Conservation (phyloP, 1,140 invertebrate species). For the Brachionus calyciflorus region DNA sequence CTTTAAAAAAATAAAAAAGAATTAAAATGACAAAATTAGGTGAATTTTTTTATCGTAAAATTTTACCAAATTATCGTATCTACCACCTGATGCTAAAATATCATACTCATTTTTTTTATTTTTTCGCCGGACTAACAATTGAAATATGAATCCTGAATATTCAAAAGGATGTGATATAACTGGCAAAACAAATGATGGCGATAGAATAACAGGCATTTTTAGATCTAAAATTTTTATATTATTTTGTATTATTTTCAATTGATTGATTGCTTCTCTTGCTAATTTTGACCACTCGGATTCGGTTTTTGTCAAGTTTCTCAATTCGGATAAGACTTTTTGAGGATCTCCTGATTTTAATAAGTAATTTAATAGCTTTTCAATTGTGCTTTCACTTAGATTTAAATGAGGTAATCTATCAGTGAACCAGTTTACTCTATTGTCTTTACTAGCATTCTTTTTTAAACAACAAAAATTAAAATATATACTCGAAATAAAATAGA, state of each 20-base stretch:
- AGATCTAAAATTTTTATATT: background rate
- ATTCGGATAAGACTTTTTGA: background rate
- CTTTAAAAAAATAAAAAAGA: background rate
- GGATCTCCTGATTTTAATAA: constrained; percentile 24
- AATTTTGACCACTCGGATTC: background rate
- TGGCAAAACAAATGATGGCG: constrained; percentile 26
- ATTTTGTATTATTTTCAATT: constrained; percentile 30
- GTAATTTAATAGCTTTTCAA: constrained; percentile 34
- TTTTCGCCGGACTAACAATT: constrained; percentile 5
- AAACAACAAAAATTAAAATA: too few species aligned
- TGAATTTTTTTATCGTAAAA: background rate
- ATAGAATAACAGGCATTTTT: constrained; percentile 4
- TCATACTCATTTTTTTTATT: constrained; percentile 37
- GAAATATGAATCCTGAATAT: constrained; percentile 39
- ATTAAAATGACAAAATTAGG: background rate
- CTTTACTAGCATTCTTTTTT: background rate
- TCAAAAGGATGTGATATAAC: constrained; percentile 8
- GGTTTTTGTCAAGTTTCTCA: constrained; percentile 15
- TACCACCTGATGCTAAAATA: constrained; percentile 37
- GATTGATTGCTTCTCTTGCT: constrained; percentile 31
- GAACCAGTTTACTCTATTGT: background rate
- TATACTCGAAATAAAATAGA: too few species aligned
- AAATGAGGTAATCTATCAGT: constrained; percentile 13
- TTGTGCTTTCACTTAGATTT: background rate
- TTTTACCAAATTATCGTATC: constrained; percentile 15